Evolutionary conservation across 2,113 vertebrate species (phyloP).

Genomic region (Mormoops blainvillei): DNA sequence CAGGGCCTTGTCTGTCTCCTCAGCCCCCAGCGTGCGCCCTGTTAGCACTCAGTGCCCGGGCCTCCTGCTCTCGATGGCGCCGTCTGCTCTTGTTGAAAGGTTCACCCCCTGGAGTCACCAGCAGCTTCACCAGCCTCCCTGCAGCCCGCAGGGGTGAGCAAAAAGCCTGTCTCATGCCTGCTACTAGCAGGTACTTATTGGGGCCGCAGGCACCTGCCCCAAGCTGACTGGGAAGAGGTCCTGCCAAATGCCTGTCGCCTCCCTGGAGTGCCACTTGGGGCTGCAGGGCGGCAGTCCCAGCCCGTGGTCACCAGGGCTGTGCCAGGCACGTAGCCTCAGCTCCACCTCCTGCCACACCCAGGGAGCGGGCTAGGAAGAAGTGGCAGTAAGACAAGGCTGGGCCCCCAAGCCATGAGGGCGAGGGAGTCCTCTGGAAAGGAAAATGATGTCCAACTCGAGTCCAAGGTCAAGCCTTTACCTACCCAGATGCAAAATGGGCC

Average conservation of each 20-base stretch:
- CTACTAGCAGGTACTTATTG: background rate
- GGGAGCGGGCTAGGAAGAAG: background rate
- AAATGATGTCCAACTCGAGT: background rate
- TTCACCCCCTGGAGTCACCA: background rate
- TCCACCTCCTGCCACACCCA: background rate
- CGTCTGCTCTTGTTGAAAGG: background rate
- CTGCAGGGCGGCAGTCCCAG: background rate
- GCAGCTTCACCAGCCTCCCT: background rate
- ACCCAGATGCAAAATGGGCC: background rate
- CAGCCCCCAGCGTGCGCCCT: background rate
- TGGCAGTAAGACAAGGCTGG: background rate
- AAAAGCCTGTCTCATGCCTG: background rate
- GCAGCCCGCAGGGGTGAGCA: background rate
- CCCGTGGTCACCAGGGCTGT: background rate
- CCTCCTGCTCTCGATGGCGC: fast-evolving
- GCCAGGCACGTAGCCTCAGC: fast-evolving
- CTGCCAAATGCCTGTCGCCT: background rate
- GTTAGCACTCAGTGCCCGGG: background rate
- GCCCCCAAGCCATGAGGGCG: background rate
- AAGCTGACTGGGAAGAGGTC: background rate
- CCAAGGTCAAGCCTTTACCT: background rate
- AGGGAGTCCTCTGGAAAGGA: background rate
- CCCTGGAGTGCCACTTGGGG: background rate
- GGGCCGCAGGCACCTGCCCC: background rate
- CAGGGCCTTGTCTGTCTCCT: constrained; percentile 1